A percentile compares a stretch with the other conserved stretches of the same genome.
Evolutionary conservation across 2,888 invertebrate species (phyloP).

Genomic region (Rhyacophila evoluta): DNA sequence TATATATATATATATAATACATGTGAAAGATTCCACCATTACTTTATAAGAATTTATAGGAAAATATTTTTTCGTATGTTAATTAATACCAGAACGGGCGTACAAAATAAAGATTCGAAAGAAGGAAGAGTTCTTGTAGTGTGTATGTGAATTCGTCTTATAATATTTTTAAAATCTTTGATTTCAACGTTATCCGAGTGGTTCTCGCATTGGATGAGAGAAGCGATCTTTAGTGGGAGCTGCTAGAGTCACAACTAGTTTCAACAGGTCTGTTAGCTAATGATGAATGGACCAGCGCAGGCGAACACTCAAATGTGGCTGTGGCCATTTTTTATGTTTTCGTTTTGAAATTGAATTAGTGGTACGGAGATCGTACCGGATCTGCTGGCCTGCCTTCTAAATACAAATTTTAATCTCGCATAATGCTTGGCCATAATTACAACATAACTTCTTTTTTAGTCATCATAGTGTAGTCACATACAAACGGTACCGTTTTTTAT

Average conservation of each 20-base stretch:
- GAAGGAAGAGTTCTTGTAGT: too few relatives aligned
- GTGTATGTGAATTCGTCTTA: too few relatives aligned
- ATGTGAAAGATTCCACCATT: too few relatives aligned
- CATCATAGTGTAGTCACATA: background rate
- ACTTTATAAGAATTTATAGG: too few relatives aligned
- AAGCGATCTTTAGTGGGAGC: background rate
- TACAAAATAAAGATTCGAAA: too few relatives aligned
- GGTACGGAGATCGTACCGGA: background rate
- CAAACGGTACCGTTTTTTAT: background rate
- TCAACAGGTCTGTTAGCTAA: slow-evolving; percentile 23
- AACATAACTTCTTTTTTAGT: background rate
- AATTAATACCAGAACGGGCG: too few relatives aligned
- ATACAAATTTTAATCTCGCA: background rate
- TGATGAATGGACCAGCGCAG: slow-evolving; percentile 20
- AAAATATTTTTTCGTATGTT: too few relatives aligned
- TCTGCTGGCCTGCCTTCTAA: background rate
- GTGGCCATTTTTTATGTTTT: background rate
- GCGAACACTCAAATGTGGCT: background rate
- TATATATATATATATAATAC: too few relatives aligned
- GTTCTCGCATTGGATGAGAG: background rate
- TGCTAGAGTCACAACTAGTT: slow-evolving; percentile 26
- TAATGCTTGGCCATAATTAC: background rate
- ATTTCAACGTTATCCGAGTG: background rate
- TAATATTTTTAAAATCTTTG: too few relatives aligned
- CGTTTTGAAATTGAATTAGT: slow-evolving; percentile 21